Percentiles rank a stretch among this genome's conserved stretches.
Conservation (phyloP, 2,888 invertebrate species). For the Scaptomyza reducta region DNA sequence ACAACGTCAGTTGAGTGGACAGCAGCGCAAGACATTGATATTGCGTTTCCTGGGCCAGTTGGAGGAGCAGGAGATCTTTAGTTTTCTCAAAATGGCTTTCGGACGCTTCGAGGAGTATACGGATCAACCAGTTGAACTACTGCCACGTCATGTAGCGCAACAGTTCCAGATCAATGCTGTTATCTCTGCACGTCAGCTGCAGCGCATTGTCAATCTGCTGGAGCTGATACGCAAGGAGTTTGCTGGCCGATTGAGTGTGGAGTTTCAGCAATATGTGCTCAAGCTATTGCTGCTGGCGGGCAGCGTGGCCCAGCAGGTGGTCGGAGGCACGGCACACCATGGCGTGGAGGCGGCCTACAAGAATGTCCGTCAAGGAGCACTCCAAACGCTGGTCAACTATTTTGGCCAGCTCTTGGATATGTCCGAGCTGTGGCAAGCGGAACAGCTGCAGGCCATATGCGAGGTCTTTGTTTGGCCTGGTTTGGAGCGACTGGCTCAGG, state of each 20-base stretch:
- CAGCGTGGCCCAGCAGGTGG: conserved; percentile 87
- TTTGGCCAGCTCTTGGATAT: conserved; percentile 90
- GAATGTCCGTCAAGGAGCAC: conserved; percentile 87
- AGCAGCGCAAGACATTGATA: conserved; percentile 83
- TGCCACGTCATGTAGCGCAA: conserved; percentile 84
- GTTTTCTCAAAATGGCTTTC: conserved; percentile 94
- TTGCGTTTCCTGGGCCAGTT: conserved; percentile 95
- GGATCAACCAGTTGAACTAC: conserved; percentile 83
- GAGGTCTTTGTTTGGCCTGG: conserved; percentile 92
- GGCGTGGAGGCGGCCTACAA: conserved; percentile 86
- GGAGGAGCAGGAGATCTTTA: conserved; percentile 90
- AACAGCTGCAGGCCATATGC: conserved; percentile 91
- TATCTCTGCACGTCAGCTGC: conserved; percentile 88
- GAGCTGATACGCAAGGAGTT: conserved; percentile 92
- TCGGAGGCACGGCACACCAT: conserved; percentile 69
- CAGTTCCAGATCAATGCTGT: conserved; percentile 87
- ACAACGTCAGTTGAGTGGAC: conserved; percentile 87
- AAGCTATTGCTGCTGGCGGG: conserved; percentile 90
- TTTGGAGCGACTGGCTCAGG: conserved; percentile 89
- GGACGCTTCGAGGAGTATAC: conserved; percentile 87
- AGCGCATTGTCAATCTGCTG: conserved; percentile 90
- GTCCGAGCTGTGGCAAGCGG: conserved; percentile 86
- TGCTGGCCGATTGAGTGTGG: conserved; percentile 89
- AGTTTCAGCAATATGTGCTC: conserved; percentile 88
- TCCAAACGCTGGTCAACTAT: conserved; percentile 88